A percentile compares a stretch with the other conserved stretches of the same genome.
Conservation (phyloP, 2,797 vertebrate genomes). For the Periophthalmus magnuspinnatus region DNA sequence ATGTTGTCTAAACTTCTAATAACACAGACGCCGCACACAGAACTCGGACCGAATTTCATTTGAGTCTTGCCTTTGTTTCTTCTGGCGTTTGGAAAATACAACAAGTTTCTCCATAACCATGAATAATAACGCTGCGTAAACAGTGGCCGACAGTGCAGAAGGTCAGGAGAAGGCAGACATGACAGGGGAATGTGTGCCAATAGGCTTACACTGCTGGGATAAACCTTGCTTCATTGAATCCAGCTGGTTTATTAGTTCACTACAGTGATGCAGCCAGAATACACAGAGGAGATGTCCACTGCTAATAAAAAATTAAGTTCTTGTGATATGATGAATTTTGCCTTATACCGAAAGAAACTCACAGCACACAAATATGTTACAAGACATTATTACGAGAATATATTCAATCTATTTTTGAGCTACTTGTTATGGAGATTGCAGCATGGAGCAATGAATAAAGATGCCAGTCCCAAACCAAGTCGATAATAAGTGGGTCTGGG, state of each 20-base stretch:
- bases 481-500: conserved; percentile 38
- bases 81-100: conserved; percentile 19
- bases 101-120: conserved; percentile 20
- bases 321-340: conserved; percentile 12
- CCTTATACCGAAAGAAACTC: neutral
- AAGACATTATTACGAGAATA: conserved; percentile 20
- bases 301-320: conserved; percentile 33
- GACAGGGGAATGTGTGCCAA: conserved; percentile 33
- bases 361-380: conserved; percentile 16
- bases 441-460: conserved; percentile 42
- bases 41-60: neutral
- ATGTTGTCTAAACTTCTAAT: neutral
- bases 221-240: conserved; percentile 33
- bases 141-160: conserved; percentile 19
- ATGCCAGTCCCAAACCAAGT: conserved; percentile 25
- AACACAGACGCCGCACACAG: neutral
- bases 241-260: conserved; percentile 45
- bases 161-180: conserved; percentile 28
- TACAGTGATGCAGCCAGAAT: conserved; percentile 31
- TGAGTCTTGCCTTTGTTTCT: conserved; percentile 10
- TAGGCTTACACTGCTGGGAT: conserved; percentile 36
- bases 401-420: conserved; percentile 12
- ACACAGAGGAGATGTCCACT: conserved; percentile 34
- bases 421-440: conserved; percentile 15
- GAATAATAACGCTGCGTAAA: conserved; percentile 39